These are phyloP conservation scores for Anguilla marmorata DNA, from an alignment of 2,797 vertebrate species.

Conservation along the genomic window DNA sequence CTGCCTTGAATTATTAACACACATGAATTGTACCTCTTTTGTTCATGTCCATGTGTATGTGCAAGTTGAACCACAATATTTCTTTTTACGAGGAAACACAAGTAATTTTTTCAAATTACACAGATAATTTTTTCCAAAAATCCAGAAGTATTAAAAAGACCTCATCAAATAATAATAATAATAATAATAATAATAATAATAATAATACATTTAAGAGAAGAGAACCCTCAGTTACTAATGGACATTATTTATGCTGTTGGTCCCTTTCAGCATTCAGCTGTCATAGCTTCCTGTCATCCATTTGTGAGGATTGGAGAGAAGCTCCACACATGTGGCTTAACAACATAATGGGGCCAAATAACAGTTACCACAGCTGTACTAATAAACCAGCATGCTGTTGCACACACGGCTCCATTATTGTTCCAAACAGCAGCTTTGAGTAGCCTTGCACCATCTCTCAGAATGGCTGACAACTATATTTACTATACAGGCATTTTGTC, in stretches of 20 bases:
- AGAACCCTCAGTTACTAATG: neutral
- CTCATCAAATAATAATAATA: neutral
- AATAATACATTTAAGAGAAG: neutral
- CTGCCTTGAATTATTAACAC: too few relatives aligned
- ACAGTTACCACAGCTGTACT: constrained; percentile 16
- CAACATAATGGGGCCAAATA: neutral
- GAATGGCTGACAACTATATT: constrained; percentile 36
- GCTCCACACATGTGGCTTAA: neutral
- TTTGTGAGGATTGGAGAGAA: neutral
- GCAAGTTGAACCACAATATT: too few relatives aligned
- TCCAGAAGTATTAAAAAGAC: neutral
- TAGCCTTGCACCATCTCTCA: neutral
- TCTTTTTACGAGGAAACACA: too few relatives aligned
- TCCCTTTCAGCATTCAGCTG: neutral
- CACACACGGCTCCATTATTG: neutral
- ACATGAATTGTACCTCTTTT: too few relatives aligned
- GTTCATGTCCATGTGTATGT: too few relatives aligned
- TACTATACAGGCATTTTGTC: constrained; percentile 34
- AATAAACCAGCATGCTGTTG: constrained; percentile 26
- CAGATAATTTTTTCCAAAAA: too few relatives aligned
- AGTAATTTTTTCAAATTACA: too few relatives aligned
- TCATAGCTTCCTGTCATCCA: neutral
- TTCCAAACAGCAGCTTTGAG: constrained; percentile 13
- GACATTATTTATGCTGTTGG: neutral
- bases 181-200: neutral